Evolutionary conservation across 2,113 vertebrate species (phyloP), one percentile per base, ranked within the genome.

Genomic region (Rhynchomys soricoides): DNA sequence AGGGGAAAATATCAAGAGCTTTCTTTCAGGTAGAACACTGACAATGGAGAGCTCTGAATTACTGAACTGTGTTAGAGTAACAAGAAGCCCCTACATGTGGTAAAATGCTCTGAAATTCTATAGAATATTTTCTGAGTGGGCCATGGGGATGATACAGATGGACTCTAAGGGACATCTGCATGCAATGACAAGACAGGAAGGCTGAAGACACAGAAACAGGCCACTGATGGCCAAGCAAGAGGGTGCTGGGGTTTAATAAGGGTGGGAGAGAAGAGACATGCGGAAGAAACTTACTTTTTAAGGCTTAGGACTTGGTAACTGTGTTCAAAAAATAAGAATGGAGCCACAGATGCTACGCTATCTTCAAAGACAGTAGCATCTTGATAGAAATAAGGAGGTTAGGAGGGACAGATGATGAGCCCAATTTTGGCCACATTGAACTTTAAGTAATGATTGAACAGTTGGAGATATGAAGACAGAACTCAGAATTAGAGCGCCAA

Each of bases 401-500:
- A 88, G 66, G 90, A 98, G 86, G 96, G 85, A 96, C 97, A 98
- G 92, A 97, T 95, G 97, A 98, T 87, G 85, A 97, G 93, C 93
- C 75, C 97, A 93, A 62, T 95, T 91, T 93, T 90, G 95, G 71
- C 95, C 92, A 50, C 66, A 59, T 40, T 96, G 97, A 97, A 96
- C 93, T 98, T 96, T 95, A 96, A 95, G 96, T 57, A 94, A 89
- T 90, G 81, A 97, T 74, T 86, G 93, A 98, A 97, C 96, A 97
- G 95, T 97, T 96, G 96, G 96, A 96, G 96, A 96, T 55, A 88
- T 3, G 85, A 92, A 77, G 75, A 52, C 62, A 85, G 37, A 92
- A 90, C 64, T 92, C 96, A 92, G 95, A 95, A 96, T 94, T 73
- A 93, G 71, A 93, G 93, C 97, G 64, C 93, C 97, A 96, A 97